Percentiles rank a stretch among this genome's conserved stretches.
phyloP scores from a whole-genome alignment of 2,113 vertebrate genomes.

The Callaeas wilsoni region DNA sequence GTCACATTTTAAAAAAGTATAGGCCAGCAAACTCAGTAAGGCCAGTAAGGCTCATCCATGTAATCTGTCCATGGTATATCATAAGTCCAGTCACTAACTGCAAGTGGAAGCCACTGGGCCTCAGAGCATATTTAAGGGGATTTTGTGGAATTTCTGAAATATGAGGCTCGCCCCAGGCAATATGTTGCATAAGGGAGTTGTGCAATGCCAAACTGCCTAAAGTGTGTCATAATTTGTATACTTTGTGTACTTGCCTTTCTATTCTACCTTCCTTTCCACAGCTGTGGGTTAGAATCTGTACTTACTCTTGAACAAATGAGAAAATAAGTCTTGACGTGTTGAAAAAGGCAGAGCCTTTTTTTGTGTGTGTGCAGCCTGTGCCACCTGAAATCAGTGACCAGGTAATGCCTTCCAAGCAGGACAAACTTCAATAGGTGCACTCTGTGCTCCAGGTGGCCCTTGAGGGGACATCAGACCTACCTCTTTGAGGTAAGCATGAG shows the following conservation, averaged over 20 bases:
- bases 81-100: background rate
- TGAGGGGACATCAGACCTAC: background rate
- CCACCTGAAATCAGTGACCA: background rate
- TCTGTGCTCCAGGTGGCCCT: background rate
- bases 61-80: background rate
- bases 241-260: background rate
- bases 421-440: background rate
- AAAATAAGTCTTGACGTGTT: background rate
- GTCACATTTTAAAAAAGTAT: background rate
- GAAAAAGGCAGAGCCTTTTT: background rate
- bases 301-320: background rate
- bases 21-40: background rate
- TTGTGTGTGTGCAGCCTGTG: background rate
- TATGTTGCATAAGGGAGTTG: conserved; percentile 4
- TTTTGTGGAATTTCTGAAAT: conserved; percentile 15
- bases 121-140: background rate
- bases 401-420: background rate
- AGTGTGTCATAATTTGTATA: background rate
- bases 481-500: background rate
- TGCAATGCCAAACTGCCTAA: background rate
- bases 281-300: background rate
- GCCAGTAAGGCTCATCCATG: background rate
- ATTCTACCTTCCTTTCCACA: background rate
- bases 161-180: background rate
- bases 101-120: background rate